Evolutionary conservation across 2,888 invertebrate species (phyloP), one percentile per base, ranked within the genome.

Genomic region (Papilio demoleus): DNA sequence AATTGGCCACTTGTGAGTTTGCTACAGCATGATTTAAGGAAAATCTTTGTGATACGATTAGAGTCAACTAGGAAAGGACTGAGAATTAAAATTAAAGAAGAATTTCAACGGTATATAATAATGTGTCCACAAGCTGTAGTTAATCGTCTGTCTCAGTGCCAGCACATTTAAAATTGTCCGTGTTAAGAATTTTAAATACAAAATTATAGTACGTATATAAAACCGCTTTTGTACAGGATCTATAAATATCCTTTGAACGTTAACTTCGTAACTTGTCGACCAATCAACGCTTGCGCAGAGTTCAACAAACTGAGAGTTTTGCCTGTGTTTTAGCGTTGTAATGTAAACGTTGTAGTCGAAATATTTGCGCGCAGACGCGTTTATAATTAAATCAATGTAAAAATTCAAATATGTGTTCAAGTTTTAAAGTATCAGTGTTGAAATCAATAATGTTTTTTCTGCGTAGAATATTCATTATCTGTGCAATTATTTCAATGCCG

Each of bases 271-370:
- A 31, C 31, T 27, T 14, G 1, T 27, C 27, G 53, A 56, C 53
- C 53, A 31, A 31, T n/a, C 53, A 56, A 9, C 53, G 53, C 53
- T 14, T n/a, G 53, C 53, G 27, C 53, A 53, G 27, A 2, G 27
- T n/a, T 27, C 53, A 53, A 8, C n/a, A 56, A 31, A n/a, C 53
- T 12, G 17, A 3, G 9, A 27, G n/a, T 14, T 24, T 12, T 24
- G n/a, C 5, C n/a, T 4, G 31, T 8, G 27, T n/a, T 8, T 31
- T 31, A 27, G 17, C 31, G 31, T 31, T 31, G 31, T 56, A 27
- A 53, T 56, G n/a, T 27, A 2, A n/a, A 53, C n/a, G 6, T 6
- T 6, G 9, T 1, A 31, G 31, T 31, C 9, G 6, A n/a, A 53
- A 27, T 6, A 14, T n/a, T 31, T 3, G n/a, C 0, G 47, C 24